Base-by-base conservation (phyloP, 2,113 vertebrate species). In the Nibea albiflora region DNA sequence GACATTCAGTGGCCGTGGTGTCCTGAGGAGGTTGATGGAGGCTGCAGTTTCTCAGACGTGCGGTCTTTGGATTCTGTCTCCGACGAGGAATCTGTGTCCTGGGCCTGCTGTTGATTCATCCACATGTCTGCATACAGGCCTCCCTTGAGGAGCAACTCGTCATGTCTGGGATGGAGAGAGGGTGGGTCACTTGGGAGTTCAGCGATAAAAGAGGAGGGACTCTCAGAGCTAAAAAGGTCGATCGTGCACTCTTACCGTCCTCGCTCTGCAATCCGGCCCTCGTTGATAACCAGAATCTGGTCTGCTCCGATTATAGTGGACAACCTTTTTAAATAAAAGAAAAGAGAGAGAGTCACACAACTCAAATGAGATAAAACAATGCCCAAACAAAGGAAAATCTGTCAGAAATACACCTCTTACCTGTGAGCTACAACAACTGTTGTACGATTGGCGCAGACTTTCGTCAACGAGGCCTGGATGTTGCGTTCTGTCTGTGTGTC, bases 401-500 rank as follows among this genome's bases (percentile, higher is more conserved):
- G 15, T 56, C 12, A 28, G 4, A 16, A 44, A 5, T 4, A 2
- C 11, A 24, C 64, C 2, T 35, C 15, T 88, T 94, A 99, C 98
- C 98, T 98, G 88, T 99, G 98, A 52, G 98, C 98, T 11, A 99
- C 97, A 0, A 99, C 95, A 0, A 99, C 71, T 53, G 97, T 97
- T 69, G 98, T 99, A 5, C 95, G 95, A 78, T 96, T 95, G 80
- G 95, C 60, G 0, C 98, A 99, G 73, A 99, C 95, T 90, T 96
- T 97, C 66, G 95, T 92, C 76, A 99, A 84, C 0, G 98, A 99
- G 28, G 97, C 95, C 90, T 99, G 98, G 89, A 99, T 99, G 90
- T 97, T 97, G 61, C 98, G 95, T 75, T 99, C 98, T 0, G 97
- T 99, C 75, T 98, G 95, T 0, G 98, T 99, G 93, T 99, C 98